These are phyloP conservation scores for Gymnorhina tibicen DNA, from an alignment of 2,113 vertebrate genomes.

Conservation along the genomic window DNA sequence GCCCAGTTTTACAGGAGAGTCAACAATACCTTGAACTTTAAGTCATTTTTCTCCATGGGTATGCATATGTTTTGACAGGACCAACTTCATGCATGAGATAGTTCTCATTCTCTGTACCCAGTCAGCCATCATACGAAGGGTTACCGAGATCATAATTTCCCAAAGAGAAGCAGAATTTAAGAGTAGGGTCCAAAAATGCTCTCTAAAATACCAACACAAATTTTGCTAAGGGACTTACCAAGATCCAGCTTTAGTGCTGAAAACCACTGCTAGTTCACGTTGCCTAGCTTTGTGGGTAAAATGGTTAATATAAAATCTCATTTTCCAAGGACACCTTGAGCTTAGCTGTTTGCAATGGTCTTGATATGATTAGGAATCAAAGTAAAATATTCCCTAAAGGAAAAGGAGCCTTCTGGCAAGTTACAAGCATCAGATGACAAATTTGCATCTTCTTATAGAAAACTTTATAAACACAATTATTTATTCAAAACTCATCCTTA, in stretches of 20 bases:
- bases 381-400: constrained; percentile 12
- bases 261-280: neutral
- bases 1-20: neutral
- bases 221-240: neutral
- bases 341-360: neutral
- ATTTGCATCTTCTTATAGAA: constrained; percentile 8
- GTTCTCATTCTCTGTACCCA: neutral
- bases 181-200: neutral
- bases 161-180: neutral
- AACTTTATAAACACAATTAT: constrained; percentile 6
- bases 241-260: neutral
- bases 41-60: neutral
- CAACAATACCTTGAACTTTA: neutral
- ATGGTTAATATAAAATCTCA: neutral
- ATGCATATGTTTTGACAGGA: neutral
- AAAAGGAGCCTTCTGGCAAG: neutral
- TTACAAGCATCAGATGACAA: constrained; percentile 12
- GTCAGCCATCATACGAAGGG: neutral
- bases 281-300: neutral
- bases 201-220: neutral
- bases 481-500: neutral
- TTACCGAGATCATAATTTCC: neutral
- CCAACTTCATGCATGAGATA: neutral
- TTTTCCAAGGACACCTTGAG: constrained; percentile 34
- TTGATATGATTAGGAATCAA: neutral